Evolutionary conservation across 2,888 invertebrate species (phyloP).

Genomic region (Rhaphigaster nebulosa): DNA sequence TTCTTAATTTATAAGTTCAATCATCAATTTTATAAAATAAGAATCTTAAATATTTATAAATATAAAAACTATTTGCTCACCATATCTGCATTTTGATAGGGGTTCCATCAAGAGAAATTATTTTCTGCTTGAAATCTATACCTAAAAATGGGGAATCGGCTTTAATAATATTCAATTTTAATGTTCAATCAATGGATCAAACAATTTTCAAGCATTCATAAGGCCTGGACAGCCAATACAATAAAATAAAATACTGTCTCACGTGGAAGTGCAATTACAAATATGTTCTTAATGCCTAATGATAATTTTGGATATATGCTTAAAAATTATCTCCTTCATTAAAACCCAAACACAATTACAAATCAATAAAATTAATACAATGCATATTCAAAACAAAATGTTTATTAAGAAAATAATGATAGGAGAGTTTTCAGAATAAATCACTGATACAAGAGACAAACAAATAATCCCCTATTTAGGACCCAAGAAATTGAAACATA

Average conservation of each 20-base stretch:
- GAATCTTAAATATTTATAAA: background rate
- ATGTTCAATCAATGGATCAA: background rate
- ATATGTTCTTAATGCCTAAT: too few species aligned
- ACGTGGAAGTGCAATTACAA: too few species aligned
- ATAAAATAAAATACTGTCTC: background rate
- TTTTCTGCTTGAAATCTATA: constrained; percentile 91
- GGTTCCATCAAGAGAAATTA: constrained; percentile 87
- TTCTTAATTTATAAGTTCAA: background rate
- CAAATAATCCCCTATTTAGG: background rate
- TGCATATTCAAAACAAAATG: background rate
- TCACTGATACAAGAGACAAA: background rate
- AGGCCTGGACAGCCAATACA: background rate
- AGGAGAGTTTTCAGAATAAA: background rate
- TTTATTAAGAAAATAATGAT: background rate
- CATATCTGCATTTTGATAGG: constrained; percentile 83
- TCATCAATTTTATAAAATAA: background rate
- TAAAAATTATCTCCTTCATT: background rate
- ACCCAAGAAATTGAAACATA: background rate
- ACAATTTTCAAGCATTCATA: background rate
- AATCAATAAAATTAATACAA: background rate
- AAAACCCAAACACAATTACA: background rate
- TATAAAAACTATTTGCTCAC: background rate
- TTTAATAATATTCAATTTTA: background rate
- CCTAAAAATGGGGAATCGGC: constrained; percentile 72
- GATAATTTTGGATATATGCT: background rate